Conservation (phyloP, 2,113 vertebrate genomes). For the Macrotus californicus region DNA sequence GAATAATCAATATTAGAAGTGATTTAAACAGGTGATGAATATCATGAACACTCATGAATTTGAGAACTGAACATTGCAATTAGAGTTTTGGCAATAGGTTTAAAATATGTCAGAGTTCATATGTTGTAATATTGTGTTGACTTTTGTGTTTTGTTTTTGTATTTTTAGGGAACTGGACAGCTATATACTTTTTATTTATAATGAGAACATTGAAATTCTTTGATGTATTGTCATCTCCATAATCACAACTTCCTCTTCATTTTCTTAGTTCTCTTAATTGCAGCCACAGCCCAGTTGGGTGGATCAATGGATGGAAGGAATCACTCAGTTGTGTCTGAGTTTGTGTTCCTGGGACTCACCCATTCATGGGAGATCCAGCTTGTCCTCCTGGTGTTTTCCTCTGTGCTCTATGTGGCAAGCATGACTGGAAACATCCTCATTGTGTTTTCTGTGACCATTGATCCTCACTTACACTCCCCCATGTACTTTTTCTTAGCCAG, state of each 20-base stretch:
- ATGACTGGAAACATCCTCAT: constrained; percentile 59
- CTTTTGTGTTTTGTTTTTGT: neutral
- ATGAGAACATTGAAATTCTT: neutral
- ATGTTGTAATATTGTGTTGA: neutral
- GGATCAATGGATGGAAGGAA: constrained; percentile 45
- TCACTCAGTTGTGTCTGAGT: constrained; percentile 33
- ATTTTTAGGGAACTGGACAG: neutral
- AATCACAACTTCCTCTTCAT: neutral
- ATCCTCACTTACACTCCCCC: constrained; percentile 48
- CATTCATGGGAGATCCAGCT: constrained; percentile 41
- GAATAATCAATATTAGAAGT: neutral
- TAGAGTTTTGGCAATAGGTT: neutral
- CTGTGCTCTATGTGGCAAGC: constrained; percentile 56
- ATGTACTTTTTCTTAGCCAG: constrained; percentile 30
- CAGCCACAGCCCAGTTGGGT: neutral
- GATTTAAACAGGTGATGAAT: neutral
- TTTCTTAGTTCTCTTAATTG: neutral
- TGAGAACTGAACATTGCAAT: neutral
- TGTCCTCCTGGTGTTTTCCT: constrained; percentile 52
- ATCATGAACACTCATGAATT: neutral
- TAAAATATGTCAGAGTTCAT: neutral
- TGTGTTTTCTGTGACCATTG: constrained; percentile 38
- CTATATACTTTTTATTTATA: neutral
- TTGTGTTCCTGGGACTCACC: constrained; percentile 66
- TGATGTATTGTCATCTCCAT: neutral